A percentile compares a stretch with the other conserved stretches of the same genome.
Conservation (phyloP, 1,140 invertebrate species). For the Drosophila teissieri region DNA sequence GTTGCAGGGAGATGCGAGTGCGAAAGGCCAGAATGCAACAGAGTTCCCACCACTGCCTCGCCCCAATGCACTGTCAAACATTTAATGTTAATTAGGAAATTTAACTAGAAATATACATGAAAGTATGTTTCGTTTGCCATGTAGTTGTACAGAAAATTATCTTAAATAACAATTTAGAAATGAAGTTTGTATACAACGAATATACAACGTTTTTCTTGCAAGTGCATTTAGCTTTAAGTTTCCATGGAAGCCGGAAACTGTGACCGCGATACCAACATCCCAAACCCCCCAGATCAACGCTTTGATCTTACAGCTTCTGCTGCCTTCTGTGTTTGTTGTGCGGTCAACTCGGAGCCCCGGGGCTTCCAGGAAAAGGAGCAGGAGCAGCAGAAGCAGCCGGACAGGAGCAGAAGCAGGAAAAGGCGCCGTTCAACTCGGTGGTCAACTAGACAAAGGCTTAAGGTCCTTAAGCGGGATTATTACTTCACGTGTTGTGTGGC, state of each 20-base stretch:
- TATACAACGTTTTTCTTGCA: background rate
- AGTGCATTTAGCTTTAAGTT: slow-evolving; percentile 33
- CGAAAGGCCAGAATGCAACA: slow-evolving; percentile 35
- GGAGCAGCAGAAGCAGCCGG: background rate
- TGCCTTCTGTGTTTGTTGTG: slow-evolving; percentile 33
- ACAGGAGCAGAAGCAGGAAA: background rate
- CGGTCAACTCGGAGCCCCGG: slow-evolving; percentile 31
- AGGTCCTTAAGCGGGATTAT: slow-evolving; percentile 56
- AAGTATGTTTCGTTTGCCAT: too few relatives aligned
- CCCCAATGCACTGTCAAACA: background rate
- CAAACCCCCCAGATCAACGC: slow-evolving; percentile 33
- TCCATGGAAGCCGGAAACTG: slow-evolving; percentile 33
- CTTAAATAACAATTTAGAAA: background rate
- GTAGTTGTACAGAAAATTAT: too few relatives aligned
- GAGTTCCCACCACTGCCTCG: background rate
- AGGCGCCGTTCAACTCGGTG: slow-evolving; percentile 12
- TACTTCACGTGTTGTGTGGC: slow-evolving; percentile 50
- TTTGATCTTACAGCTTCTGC: slow-evolving; percentile 43
- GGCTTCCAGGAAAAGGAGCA: background rate
- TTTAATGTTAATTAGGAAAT: too few relatives aligned
- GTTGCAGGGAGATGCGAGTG: slow-evolving; percentile 28
- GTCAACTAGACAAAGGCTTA: slow-evolving; percentile 52
- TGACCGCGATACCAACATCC: slow-evolving; percentile 6
- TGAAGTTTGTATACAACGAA: background rate
- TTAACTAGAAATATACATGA: too few relatives aligned